A percentile compares a stretch with the other conserved stretches of the same genome.
These are phyloP conservation scores for Caenorhabditis remanei DNA, from an alignment of 1,140 invertebrate genomes.

Conservation along the genomic window DNA sequence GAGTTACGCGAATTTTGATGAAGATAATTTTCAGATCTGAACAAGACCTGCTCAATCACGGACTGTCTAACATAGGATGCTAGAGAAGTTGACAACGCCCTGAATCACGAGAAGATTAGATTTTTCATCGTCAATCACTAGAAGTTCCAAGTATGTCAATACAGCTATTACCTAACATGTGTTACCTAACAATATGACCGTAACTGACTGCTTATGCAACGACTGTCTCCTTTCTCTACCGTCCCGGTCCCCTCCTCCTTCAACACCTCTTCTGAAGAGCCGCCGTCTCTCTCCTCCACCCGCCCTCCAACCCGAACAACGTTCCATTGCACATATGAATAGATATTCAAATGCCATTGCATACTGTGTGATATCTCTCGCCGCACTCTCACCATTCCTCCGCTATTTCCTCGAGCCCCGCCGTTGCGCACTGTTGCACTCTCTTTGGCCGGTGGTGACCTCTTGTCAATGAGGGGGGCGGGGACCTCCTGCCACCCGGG, in stretches of 20 bases:
- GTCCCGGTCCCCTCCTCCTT: background rate
- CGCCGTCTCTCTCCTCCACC: background rate
- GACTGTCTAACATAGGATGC: no score
- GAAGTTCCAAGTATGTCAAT: no score
- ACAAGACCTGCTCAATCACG: no score
- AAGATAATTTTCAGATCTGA: no score
- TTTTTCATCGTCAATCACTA: no score
- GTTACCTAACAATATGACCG: background rate
- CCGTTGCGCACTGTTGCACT: slow-evolving; percentile 47
- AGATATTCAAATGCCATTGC: slow-evolving; percentile 52
- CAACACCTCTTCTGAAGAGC: slow-evolving; percentile 5
- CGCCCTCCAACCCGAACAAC: background rate
- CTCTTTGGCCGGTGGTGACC: slow-evolving; percentile 33
- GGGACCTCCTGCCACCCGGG: background rate
- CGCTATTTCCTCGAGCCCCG: background rate
- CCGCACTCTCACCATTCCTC: background rate
- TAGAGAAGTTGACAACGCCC: no score
- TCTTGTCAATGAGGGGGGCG: background rate
- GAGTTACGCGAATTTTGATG: no score
- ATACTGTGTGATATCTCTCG: background rate
- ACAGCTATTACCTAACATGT: background rate
- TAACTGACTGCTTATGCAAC: background rate
- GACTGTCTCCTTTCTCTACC: background rate
- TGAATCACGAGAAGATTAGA: no score
- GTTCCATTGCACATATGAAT: slow-evolving; percentile 1